Percentiles rank a stretch among this genome's conserved stretches.
Evolutionary conservation across 2,797 vertebrate genomes (phyloP).

Genomic region (Myripristis murdjan): DNA sequence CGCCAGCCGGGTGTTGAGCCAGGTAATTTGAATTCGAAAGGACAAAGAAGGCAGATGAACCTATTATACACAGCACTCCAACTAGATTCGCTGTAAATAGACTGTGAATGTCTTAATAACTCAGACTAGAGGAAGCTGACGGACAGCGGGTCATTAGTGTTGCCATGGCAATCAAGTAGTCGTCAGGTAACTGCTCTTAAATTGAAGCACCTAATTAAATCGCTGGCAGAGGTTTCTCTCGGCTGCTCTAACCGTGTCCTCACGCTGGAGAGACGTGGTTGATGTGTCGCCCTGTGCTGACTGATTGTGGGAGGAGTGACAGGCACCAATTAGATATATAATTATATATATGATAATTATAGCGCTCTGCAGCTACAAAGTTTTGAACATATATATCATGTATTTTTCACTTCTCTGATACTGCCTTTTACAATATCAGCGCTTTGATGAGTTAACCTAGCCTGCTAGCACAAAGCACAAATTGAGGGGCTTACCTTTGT

Average conservation of each 20-base stretch:
- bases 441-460: too few species aligned
- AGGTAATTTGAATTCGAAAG: constrained; percentile 18
- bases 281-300: background rate
- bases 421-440: too few species aligned
- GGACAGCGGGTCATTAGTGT: constrained; percentile 34
- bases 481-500: too few species aligned
- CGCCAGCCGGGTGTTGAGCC: constrained; percentile 1
- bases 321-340: too few species aligned
- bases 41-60: constrained; percentile 24
- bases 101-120: constrained; percentile 29
- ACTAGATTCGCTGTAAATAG: constrained; percentile 30
- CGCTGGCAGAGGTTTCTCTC: constrained; percentile 11
- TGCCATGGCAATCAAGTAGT: constrained; percentile 33
- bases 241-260: background rate
- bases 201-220: constrained; percentile 24
- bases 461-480: too few species aligned
- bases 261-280: background rate
- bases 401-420: too few species aligned
- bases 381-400: too few species aligned
- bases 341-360: too few species aligned
- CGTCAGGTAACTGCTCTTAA: constrained; percentile 24
- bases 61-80: background rate
- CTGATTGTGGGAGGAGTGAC: too few species aligned
- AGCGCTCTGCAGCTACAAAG: too few species aligned
- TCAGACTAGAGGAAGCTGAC: constrained; percentile 21